Percentiles rank a stretch among this genome's conserved stretches.
Conservation (phyloP, 2,113 vertebrate genomes). For the Rissa tridactyla region DNA sequence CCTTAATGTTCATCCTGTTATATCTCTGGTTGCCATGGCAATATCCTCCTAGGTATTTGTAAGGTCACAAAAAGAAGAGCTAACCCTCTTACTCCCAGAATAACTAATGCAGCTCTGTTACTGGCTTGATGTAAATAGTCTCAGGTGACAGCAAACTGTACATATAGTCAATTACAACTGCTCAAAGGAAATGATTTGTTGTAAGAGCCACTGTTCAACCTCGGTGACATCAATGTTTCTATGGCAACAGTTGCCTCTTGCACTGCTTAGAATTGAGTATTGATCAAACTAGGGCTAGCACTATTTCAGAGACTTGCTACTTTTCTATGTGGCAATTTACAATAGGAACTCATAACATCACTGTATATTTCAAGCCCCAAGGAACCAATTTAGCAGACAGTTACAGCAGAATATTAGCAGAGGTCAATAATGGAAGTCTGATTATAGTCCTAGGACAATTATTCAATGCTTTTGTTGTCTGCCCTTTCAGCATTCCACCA, state of each 20-base stretch:
- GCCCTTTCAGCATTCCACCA: conserved; percentile 85
- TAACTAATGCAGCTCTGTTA: conserved; percentile 90
- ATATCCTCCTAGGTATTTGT: conserved; percentile 87
- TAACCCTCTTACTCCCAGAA: conserved; percentile 84
- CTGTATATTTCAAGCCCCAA: conserved; percentile 92
- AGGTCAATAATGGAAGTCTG: conserved; percentile 98
- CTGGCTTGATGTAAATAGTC: conserved; percentile 91
- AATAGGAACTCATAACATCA: conserved; percentile 87
- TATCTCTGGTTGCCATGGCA: conserved; percentile 85
- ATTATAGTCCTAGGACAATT: conserved; percentile 91
- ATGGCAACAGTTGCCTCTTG: conserved; percentile 91
- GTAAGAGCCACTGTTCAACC: conserved; percentile 91
- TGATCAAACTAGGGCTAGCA: conserved; percentile 87
- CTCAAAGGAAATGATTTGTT: conserved; percentile 98
- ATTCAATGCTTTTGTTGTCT: conserved; percentile 88
- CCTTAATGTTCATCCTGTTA: conserved; percentile 73
- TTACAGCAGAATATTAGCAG: conserved; percentile 95
- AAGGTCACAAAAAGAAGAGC: conserved; percentile 86
- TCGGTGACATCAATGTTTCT: conserved; percentile 97
- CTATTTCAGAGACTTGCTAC: conserved; percentile 86
- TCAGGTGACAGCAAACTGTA: conserved; percentile 90
- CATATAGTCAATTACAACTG: conserved; percentile 95
- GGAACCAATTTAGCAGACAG: conserved; percentile 97
- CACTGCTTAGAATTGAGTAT: conserved; percentile 98
- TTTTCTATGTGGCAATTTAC: conserved; percentile 92